Conservation (phyloP, 1,140 invertebrate species). For the Neomicropteryx cornuta region DNA sequence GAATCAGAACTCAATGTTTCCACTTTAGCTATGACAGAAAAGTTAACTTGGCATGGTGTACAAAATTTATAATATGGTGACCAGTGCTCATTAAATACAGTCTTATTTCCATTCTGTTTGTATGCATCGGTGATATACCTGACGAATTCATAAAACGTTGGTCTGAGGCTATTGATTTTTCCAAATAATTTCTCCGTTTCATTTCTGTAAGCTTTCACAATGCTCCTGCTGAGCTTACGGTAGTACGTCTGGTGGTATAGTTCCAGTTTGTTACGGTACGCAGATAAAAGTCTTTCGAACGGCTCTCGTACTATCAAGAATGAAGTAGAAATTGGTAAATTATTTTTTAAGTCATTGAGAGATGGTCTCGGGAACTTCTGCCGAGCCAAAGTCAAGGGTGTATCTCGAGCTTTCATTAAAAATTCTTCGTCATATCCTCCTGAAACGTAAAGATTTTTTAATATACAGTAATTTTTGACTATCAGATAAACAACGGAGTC, state of each 20-base stretch:
- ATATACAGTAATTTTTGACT: no score
- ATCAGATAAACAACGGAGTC: no score
- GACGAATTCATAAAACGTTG: slow-evolving; percentile 62
- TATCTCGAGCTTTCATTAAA: slow-evolving; percentile 40
- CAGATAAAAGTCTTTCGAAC: slow-evolving; percentile 79
- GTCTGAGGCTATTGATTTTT: slow-evolving; percentile 34
- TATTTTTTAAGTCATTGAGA: slow-evolving; percentile 39
- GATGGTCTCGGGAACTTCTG: slow-evolving; percentile 48
- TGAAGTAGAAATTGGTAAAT: slow-evolving; percentile 44
- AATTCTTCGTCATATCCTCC: slow-evolving; percentile 48
- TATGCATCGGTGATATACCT: slow-evolving; percentile 43
- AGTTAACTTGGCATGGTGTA: slow-evolving; percentile 62
- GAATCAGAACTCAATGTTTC: slow-evolving; percentile 61
- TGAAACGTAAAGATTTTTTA: slow-evolving; percentile 20
- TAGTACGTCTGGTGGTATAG: slow-evolving; percentile 56
- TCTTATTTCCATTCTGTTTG: slow-evolving; percentile 21
- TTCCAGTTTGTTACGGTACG: slow-evolving; percentile 83
- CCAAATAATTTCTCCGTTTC: slow-evolving; percentile 26
- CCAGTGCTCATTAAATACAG: slow-evolving; percentile 60
- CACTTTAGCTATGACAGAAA: slow-evolving; percentile 49
- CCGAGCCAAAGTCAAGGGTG: slow-evolving; percentile 46
- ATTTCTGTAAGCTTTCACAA: slow-evolving; percentile 44
- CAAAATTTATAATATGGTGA: slow-evolving; percentile 60
- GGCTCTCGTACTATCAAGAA: slow-evolving; percentile 85
- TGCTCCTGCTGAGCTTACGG: slow-evolving; percentile 53